phyloP scores from a whole-genome alignment of 1,140 invertebrate genomes.

The Gryon sp. region DNA sequence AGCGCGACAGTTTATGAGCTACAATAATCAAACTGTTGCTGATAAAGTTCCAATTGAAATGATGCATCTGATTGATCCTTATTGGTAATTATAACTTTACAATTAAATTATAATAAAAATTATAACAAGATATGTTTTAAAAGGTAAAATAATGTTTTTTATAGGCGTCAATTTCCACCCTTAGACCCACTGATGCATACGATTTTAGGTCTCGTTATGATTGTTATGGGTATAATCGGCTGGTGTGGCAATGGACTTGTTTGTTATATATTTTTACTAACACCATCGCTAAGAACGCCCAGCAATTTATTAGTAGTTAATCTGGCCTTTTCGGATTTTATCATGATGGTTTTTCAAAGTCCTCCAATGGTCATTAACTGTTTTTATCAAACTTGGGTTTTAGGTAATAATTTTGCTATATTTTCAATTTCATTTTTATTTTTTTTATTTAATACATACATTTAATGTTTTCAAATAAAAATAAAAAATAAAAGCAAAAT shows the following conservation, averaged over 20 bases:
- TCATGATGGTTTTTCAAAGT: slow-evolving; percentile 91
- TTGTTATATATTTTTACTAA: slow-evolving; percentile 89
- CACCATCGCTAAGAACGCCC: slow-evolving; percentile 88
- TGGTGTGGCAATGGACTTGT: slow-evolving; percentile 90
- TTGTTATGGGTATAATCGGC: slow-evolving; percentile 85
- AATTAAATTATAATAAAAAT: no score
- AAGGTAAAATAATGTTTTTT: slow-evolving; percentile 11
- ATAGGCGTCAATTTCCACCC: slow-evolving; percentile 83
- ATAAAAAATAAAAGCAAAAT: no score
- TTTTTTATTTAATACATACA: no score
- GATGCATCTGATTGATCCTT: slow-evolving; percentile 84
- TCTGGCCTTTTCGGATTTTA: slow-evolving; percentile 91
- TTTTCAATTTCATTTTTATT: background rate
- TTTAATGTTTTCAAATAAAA: no score
- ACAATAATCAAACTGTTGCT: slow-evolving; percentile 84
- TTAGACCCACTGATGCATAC: slow-evolving; percentile 89
- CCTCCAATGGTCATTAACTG: slow-evolving; percentile 92
- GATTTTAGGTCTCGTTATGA: slow-evolving; percentile 87
- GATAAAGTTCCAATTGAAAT: slow-evolving; percentile 87
- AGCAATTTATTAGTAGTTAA: slow-evolving; percentile 93
- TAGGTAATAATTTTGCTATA: slow-evolving; percentile 75
- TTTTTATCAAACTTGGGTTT: slow-evolving; percentile 91
- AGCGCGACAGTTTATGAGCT: slow-evolving; percentile 65
- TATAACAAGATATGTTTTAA: no score
- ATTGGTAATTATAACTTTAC: no score